Evolutionary conservation across 1,140 invertebrate species (phyloP), one percentile per base, ranked within the genome.

Genomic region (Caerostris extrusa): DNA sequence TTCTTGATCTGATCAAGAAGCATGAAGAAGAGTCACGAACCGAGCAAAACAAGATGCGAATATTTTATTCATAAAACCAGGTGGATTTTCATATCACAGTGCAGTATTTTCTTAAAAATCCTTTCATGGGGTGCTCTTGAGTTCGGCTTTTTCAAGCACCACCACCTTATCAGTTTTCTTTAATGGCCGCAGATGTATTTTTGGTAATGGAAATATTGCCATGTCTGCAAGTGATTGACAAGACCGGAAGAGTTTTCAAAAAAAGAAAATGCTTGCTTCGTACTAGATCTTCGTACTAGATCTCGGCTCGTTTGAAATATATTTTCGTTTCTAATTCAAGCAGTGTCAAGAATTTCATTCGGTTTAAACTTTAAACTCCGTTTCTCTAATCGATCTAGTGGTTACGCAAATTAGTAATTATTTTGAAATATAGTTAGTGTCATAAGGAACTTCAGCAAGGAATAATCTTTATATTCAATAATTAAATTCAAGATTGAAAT

Each of bases 31-130:
- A 69, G 4, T n/a, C 67, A 34, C 67, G 67, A 19, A n/a, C 17
- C 67, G 12, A 10, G 61, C 12, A 17, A 64, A 64, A 64, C 61
- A 19, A 69, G 67, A 69, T 69, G 19, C 67, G 67, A 69, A 69
- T 69, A 69, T 69, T 69, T 69, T 69, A 69, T 69, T 69, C 67
- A 69, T 69, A 69, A 69, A n/a, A n/a, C n/a, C 67, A 69, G 67
- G 67, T 69, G 67, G 67, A 19, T 69, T 69, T 69, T 69, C n/a
- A 69, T 69, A 69, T 69, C 67, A 69, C 67, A 17, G 5, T 69
- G 17, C 7, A 69, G 17, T n/a, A 69, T 69, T 69, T 69, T 64
- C 34, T 69, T 69, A 69, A 64, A 64, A 69, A 17, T 69, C 14
- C n/a, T 19, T 69, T 69, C 67, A 69, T n/a, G 19, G 17, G n/a